Conservation (phyloP, 2,113 vertebrate genomes). For the Marmota monax region DNA sequence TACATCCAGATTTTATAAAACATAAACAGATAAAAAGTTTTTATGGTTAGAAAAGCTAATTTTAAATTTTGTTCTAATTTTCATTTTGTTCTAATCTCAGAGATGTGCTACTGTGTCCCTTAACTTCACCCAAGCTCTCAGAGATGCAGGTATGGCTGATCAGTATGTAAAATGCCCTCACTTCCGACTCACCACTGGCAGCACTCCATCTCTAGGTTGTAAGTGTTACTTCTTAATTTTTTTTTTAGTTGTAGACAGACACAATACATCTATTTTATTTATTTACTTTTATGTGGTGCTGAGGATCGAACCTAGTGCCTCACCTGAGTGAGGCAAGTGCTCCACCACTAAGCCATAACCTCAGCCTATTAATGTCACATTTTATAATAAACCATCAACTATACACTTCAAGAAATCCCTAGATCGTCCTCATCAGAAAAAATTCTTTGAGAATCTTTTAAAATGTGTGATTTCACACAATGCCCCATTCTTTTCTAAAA, state of each 20-base stretch:
- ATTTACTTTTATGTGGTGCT: too few relatives aligned
- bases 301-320: too few relatives aligned
- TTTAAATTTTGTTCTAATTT: background rate
- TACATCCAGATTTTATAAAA: background rate
- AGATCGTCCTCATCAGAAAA: background rate
- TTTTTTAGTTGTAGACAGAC: too few relatives aligned
- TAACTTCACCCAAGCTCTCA: background rate
- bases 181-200: fast-evolving
- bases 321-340: too few relatives aligned
- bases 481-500: background rate
- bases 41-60: background rate
- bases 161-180: background rate
- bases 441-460: background rate
- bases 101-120: background rate
- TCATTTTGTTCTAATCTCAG: background rate
- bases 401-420: slow-evolving; percentile 2
- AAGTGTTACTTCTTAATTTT: background rate
- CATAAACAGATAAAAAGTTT: background rate
- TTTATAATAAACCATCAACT: background rate
- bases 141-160: background rate
- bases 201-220: background rate
- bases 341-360: too few relatives aligned
- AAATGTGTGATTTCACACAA: background rate
- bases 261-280: too few relatives aligned
- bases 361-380: background rate